A percentile compares a stretch with the other conserved stretches of the same genome.
These are phyloP conservation scores for Plodia interpunctella DNA, from an alignment of 1,140 invertebrate species.

Conservation along the genomic window DNA sequence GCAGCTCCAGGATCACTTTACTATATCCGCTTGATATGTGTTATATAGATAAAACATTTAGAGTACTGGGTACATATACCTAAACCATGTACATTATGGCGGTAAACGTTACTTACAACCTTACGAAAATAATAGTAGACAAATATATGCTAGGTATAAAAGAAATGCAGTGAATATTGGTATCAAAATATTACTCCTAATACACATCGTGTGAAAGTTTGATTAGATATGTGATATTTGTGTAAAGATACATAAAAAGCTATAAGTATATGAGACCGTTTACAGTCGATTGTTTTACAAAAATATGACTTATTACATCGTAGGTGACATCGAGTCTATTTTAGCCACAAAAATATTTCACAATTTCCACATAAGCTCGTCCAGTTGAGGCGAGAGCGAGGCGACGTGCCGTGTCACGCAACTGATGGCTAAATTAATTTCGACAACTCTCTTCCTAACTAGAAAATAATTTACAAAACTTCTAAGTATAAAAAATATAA, in stretches of 20 bases:
- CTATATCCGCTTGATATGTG: conserved; percentile 70
- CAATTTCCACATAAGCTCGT: conserved; percentile 38
- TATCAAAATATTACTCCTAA: conserved; percentile 72
- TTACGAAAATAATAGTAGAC: conserved; percentile 53
- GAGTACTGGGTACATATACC: conserved; percentile 67
- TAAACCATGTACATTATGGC: conserved; percentile 69
- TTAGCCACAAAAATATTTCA: conserved; percentile 44
- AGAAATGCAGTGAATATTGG: conserved; percentile 67
- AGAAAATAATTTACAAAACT: conserved; percentile 71
- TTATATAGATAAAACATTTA: conserved; percentile 60
- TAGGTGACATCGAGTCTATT: conserved; percentile 41
- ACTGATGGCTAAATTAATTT: conserved; percentile 44
- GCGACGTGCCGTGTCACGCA: conserved; percentile 24
- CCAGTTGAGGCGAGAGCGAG: conserved; percentile 12
- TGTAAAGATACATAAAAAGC: conserved; percentile 65
- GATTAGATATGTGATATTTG: conserved; percentile 70
- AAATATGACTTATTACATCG: conserved; percentile 61
- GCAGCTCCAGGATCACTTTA: conserved; percentile 59
- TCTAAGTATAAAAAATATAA: conserved; percentile 75
- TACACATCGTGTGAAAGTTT: conserved; percentile 62
- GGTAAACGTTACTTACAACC: conserved; percentile 63
- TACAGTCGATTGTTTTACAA: conserved; percentile 56
- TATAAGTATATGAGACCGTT: conserved; percentile 46
- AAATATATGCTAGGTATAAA: conserved; percentile 62
- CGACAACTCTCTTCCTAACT: conserved; percentile 50